Base-by-base conservation (phyloP, 2,797 vertebrate species). In the Acipenser ruthenus region DNA sequence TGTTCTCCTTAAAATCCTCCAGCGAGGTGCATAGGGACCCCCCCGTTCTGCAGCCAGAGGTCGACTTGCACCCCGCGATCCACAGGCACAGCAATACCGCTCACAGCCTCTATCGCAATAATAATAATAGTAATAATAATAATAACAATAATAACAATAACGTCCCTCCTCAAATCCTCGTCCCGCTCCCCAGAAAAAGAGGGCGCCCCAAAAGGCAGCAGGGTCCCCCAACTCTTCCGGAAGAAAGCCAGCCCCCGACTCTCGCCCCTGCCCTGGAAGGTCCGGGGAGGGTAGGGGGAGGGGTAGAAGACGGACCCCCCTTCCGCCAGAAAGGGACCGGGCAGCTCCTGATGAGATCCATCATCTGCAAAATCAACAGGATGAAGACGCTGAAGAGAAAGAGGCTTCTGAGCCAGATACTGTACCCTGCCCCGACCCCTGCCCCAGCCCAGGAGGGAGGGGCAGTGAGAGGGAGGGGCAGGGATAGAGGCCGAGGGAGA, bases 331-430 rank as follows among this genome's bases (percentile, higher is more conserved):
- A 90, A 79, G 92, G 85, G 71, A 95, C 90, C 10, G 92, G 93
- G 71, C 92, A 95, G 82, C 82, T 97, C 65, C 87, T 97, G 77
- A 94, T 98, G 89, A 94, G 92, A 81, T 93, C 91, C 66, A 90
- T 99, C 77, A 96, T 99, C 65, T 88, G 91, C 8, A 96, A 97
- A 79, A 98, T 99, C 84, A 99, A 98, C 85, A 98, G 93, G 78
- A 95, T 96, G 87, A 97, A 97, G 83, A 98, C 94, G 60, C 81
- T 99, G 73, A 98, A 96, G 79, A 89, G 94, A 75, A 95, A 93
- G 82, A 92, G 95, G 65, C 88, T 98, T 60, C 82, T 97, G 68
- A 95, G 93, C 76, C 93, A 92, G 70, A 90, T 96, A 37, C 23
- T 37, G 23, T 37, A 37, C 23, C 72, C 82, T 93, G 82, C 73